Percentiles rank a stretch among this genome's conserved stretches.
Evolutionary conservation across 2,888 invertebrate species (phyloP).

Genomic region (Acleris holmiana): DNA sequence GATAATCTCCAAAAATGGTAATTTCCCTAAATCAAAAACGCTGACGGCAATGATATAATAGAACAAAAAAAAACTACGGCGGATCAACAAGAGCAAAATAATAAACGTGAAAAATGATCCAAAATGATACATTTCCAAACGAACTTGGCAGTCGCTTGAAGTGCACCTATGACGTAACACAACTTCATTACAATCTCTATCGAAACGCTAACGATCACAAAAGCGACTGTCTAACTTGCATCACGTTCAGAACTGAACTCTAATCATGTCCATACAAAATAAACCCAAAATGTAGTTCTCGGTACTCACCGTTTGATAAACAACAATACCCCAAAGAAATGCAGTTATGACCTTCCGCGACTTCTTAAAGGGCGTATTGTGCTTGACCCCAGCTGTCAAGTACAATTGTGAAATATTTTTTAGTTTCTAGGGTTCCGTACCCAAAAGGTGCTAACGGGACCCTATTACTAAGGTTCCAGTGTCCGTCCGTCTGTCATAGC

Average conservation of each 20-base stretch:
- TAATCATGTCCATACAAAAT: slow-evolving; percentile 1
- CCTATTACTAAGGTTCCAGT: too few relatives aligned
- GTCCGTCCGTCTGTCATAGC: too few relatives aligned
- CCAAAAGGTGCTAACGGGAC: too few relatives aligned
- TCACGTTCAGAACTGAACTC: not conserved
- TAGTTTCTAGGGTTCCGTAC: not conserved
- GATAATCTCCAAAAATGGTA: too few relatives aligned
- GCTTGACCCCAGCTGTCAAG: slow-evolving; percentile 34
- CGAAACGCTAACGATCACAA: slow-evolving; percentile 3
- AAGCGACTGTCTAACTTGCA: not conserved
- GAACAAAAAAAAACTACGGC: too few relatives aligned
- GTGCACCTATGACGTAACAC: slow-evolving; percentile 2
- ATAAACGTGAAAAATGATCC: too few relatives aligned
- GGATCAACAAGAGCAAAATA: not conserved
- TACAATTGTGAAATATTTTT: slow-evolving; percentile 25
- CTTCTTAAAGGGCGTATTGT: slow-evolving; percentile 28
- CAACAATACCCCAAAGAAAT: slow-evolving; percentile 26
- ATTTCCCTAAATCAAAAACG: too few relatives aligned
- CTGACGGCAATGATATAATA: too few relatives aligned
- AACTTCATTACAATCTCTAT: slow-evolving; percentile 7
- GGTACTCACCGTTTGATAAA: not conserved
- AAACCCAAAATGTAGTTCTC: not conserved
- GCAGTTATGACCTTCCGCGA: slow-evolving; percentile 25
- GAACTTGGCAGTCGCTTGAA: not conserved
- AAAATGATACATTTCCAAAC: too few relatives aligned